Evolutionary conservation across 2,113 vertebrate species (phyloP).

Genomic region (Australoheros scitulus): DNA sequence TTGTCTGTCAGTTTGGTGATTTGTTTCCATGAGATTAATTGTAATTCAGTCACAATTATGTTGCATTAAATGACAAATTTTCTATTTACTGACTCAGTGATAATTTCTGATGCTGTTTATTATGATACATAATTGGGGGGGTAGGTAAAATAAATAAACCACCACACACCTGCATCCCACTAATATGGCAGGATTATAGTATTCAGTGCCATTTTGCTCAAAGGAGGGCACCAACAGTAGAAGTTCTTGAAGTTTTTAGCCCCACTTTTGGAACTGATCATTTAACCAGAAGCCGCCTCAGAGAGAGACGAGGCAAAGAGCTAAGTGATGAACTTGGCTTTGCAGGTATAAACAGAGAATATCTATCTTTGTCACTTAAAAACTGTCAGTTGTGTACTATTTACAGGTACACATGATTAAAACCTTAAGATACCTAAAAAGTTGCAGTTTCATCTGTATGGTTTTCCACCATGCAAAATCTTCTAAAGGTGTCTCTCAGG

Average conservation of each 20-base stretch:
- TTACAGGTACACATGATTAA: no score
- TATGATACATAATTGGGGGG: not conserved
- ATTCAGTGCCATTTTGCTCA: not conserved
- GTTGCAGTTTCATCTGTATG: not conserved
- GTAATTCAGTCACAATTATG: constrained; percentile 89
- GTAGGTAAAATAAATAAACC: not conserved
- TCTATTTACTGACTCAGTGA: constrained; percentile 84
- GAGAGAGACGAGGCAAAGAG: no score
- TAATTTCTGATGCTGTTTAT: constrained; percentile 40
- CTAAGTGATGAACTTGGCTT: no score
- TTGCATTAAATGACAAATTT: constrained; percentile 93
- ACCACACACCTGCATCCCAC: not conserved
- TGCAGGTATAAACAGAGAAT: no score
- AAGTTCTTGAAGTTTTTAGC: not conserved
- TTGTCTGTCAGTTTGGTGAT: constrained; percentile 86
- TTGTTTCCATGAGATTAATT: constrained; percentile 90
- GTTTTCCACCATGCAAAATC: not conserved
- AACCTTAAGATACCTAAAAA: no score
- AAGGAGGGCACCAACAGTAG: not conserved
- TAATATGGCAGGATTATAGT: not conserved
- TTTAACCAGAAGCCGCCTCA: no score
- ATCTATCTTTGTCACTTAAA: no score
- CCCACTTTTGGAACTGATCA: no score
- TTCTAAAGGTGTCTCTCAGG: not conserved
- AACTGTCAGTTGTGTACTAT: no score